Base-by-base conservation (phyloP, 2,113 vertebrate genomes). In the Xiphophorus couchianus region DNA sequence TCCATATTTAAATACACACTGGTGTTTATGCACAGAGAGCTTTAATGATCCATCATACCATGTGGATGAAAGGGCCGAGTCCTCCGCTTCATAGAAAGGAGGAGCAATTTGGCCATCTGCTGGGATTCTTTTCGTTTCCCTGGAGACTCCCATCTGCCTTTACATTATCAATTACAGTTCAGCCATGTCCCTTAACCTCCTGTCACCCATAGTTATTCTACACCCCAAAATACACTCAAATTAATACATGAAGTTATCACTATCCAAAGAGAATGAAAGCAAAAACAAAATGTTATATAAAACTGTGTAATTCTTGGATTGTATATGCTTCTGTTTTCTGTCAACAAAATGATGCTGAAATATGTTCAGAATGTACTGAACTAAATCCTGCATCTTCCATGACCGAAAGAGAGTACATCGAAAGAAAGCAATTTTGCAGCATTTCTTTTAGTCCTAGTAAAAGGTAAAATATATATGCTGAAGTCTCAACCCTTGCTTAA, bases 1-100 rank as follows among this genome's bases (percentile, higher is more conserved):
- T 95, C 94, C 97, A 96, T 95, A 95, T 98, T 98, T 97, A 97
- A 97, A 97, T 97, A 96, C 96, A 96, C 97, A 96, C 97, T 97
- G 96, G 95, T 97, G 96, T 96, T 98, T 96, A 96, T 95, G 95
- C 96, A 96, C 95, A 93, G 94, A 94, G 94, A 93, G 95, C 96
- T 94, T 94, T 98, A 98, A 98, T 97, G 97, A 99, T 97, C 96
- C 95, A 99, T 99, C 96, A 98, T 96, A 95, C 94, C 91, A 93
- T 82, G 90, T 84, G 91, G 90, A 75, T 44, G 62, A 85, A 82
- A 73, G 85, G 91, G 83, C 74, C 51, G 78, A 78, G 95, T 95
- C 95, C 90, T 93, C 94, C 92, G 95, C 95, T 94, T 94, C 96
- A 96, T 96, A 97, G 98, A 99, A 98, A 99, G 97, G 97, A 98